Evolutionary conservation across 2,113 vertebrate genomes (phyloP).

Genomic region (Microtus richardsoni): DNA sequence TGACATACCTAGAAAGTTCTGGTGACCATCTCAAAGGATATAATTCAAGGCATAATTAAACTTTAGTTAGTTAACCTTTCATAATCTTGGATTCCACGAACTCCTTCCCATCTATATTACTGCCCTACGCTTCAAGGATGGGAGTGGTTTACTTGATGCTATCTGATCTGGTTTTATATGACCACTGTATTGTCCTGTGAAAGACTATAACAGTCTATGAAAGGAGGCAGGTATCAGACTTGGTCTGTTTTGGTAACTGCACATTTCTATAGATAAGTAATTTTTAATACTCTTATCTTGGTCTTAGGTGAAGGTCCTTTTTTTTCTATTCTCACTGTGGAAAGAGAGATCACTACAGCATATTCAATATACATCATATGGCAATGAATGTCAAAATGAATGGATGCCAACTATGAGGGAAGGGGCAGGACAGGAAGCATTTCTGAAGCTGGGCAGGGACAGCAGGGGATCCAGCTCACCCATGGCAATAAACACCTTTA

Average conservation of each 20-base stretch:
- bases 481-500: not conserved
- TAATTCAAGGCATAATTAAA: not conserved
- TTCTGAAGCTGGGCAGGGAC: conserved; percentile 16
- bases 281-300: conserved; percentile 29
- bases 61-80: conserved; percentile 7
- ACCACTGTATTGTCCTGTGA: not conserved
- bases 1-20: conserved; percentile 40
- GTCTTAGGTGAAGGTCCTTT: conserved; percentile 25
- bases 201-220: not conserved
- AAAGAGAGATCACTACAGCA: conserved; percentile 24
- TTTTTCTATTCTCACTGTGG: not conserved
- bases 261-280: conserved; percentile 14
- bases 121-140: not conserved
- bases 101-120: conserved; percentile 24
- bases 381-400: not conserved
- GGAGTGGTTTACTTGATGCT: not conserved
- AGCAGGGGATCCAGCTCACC: not conserved
- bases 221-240: not conserved
- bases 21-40: conserved; percentile 9
- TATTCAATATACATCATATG: not conserved
- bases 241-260: conserved; percentile 9
- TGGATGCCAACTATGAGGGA: not conserved
- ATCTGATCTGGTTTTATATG: conserved; percentile 12
- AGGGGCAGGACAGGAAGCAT: not conserved
- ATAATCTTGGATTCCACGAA: not conserved